A percentile compares a stretch with the other conserved stretches of the same genome.
These are phyloP conservation scores for Hetaerina titia DNA, from an alignment of 2,888 invertebrate genomes.

Conservation along the genomic window DNA sequence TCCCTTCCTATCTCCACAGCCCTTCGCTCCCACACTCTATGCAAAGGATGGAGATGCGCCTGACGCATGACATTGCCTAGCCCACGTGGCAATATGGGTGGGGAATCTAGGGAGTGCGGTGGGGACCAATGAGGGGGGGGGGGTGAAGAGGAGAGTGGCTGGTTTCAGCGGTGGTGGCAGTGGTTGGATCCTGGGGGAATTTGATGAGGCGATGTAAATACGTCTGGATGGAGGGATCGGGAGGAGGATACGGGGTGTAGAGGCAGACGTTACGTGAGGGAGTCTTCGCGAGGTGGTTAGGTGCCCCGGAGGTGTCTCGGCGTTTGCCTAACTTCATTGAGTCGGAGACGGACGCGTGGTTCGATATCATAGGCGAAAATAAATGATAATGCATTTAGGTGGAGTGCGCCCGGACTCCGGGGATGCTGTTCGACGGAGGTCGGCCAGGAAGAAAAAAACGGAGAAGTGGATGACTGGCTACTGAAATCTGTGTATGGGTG, in stretches of 20 bases:
- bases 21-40: background rate
- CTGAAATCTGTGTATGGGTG: too few relatives aligned
- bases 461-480: too few relatives aligned
- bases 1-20: background rate
- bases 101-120: background rate
- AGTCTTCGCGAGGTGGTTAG: background rate
- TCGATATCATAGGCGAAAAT: too few relatives aligned
- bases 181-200: background rate
- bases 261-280: background rate
- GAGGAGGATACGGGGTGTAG: background rate
- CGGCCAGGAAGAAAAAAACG: too few relatives aligned
- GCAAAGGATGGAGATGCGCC: background rate
- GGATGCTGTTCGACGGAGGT: too few relatives aligned
- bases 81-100: background rate
- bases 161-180: background rate
- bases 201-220: background rate
- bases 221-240: background rate
- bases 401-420: too few relatives aligned
- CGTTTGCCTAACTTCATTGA: background rate
- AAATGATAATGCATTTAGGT: too few relatives aligned
- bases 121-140: background rate
- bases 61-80: background rate
- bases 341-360: background rate
- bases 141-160: background rate
- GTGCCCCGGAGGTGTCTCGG: background rate